phyloP scores from a whole-genome alignment of 2,113 vertebrate genomes.

The Alouatta palliata region DNA sequence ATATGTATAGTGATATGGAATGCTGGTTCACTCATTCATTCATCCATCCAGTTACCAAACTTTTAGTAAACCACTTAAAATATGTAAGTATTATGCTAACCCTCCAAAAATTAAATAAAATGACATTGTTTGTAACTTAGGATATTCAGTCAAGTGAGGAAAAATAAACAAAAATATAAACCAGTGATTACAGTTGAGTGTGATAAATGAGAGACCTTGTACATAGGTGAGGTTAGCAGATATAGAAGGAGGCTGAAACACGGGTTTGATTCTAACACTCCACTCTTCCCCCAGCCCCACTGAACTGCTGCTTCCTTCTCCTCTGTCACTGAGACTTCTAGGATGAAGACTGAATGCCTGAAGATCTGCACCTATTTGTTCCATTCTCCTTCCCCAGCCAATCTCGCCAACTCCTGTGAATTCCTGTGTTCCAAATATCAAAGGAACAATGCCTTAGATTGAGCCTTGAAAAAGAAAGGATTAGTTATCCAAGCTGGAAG shows the following conservation, averaged over 20 bases:
- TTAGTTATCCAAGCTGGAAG: not conserved
- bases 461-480: not conserved
- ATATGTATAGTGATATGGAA: not conserved
- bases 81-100: not conserved
- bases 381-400: too few species aligned
- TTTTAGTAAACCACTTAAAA: not conserved
- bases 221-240: not conserved
- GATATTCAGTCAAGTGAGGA: not conserved
- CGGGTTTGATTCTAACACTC: not conserved
- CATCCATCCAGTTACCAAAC: not conserved
- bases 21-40: not conserved
- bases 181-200: not conserved
- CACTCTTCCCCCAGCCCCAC: too few species aligned
- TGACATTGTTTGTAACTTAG: not conserved
- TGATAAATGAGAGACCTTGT: not conserved
- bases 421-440: not conserved
- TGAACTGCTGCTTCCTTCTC: too few species aligned
- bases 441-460: not conserved
- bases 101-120: not conserved
- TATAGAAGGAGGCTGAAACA: not conserved
- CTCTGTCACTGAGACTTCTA: too few species aligned
- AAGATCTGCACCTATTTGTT: too few species aligned
- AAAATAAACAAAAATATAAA: not conserved
- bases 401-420: too few species aligned
- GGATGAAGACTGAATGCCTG: too few species aligned